Evolutionary conservation across 2,797 vertebrate genomes (phyloP).

Genomic region (Psittacula echo): DNA sequence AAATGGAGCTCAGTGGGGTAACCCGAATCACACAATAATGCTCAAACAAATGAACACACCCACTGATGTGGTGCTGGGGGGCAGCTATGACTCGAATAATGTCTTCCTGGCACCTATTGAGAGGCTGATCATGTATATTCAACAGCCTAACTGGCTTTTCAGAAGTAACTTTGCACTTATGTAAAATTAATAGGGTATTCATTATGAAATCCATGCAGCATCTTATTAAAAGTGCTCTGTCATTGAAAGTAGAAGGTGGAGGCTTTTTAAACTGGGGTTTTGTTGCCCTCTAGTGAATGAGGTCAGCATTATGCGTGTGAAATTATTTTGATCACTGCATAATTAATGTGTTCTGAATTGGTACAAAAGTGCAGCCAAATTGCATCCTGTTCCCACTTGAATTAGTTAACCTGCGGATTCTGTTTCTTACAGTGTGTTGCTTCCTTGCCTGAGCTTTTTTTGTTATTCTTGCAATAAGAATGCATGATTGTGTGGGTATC

Average conservation of each 20-base stretch:
- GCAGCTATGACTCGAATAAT: rapidly evolving
- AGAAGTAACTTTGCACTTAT: conserved; percentile 52
- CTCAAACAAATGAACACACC: background rate
- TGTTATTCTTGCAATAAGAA: background rate
- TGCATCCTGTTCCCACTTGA: conserved; percentile 40
- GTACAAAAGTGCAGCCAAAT: conserved; percentile 25
- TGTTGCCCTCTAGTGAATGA: conserved; percentile 86
- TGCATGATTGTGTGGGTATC: conserved; percentile 50
- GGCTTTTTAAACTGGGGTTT: conserved; percentile 74
- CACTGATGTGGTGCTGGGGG: background rate
- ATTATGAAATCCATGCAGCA: conserved; percentile 54
- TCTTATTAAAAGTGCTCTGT: conserved; percentile 68
- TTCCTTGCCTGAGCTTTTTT: background rate
- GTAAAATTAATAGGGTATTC: conserved; percentile 66
- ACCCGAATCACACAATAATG: background rate
- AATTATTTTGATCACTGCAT: conserved; percentile 75
- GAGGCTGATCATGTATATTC: background rate
- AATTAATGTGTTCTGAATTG: conserved; percentile 66
- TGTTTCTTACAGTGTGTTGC: background rate
- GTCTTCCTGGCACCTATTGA: background rate
- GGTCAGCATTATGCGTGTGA: conserved; percentile 81
- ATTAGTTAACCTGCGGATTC: conserved; percentile 37
- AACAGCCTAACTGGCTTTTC: conserved; percentile 35
- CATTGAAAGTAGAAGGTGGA: conserved; percentile 69
- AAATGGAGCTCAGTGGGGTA: background rate